Evolutionary conservation across 2,888 invertebrate species (phyloP).

Genomic region (Eupsilia transversa): DNA sequence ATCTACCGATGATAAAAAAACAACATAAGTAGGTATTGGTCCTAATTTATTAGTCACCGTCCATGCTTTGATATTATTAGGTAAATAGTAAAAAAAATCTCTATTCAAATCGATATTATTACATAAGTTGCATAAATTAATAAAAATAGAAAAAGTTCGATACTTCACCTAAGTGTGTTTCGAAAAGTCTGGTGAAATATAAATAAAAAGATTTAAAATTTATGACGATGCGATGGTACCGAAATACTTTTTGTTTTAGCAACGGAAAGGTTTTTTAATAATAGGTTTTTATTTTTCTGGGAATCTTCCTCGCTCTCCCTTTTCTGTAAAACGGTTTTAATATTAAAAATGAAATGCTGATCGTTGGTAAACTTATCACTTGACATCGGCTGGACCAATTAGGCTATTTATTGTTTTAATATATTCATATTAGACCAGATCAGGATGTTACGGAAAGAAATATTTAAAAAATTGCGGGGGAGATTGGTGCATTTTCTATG

Average conservation of each 20-base stretch:
- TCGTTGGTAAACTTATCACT: too few relatives aligned
- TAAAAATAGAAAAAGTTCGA: conserved; percentile 18
- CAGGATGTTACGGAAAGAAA: too few relatives aligned
- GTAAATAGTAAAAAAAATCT: conserved; percentile 28
- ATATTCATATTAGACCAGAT: not conserved
- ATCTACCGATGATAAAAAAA: not conserved
- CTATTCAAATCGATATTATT: conserved; percentile 38
- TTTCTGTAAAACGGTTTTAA: too few relatives aligned
- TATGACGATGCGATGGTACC: not conserved
- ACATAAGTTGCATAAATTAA: conserved; percentile 54
- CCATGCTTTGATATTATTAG: conserved; percentile 27
- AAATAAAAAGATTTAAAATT: not conserved
- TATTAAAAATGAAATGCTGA: too few relatives aligned
- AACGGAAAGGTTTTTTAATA: not conserved
- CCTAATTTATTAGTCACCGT: conserved; percentile 41
- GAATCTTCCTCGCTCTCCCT: not conserved
- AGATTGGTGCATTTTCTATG: too few relatives aligned
- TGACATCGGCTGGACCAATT: too few relatives aligned
- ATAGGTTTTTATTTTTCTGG: not conserved
- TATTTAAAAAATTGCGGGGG: too few relatives aligned
- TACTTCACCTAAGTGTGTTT: not conserved
- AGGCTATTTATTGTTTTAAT: too few relatives aligned
- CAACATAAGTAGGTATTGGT: conserved; percentile 16
- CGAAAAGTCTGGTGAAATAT: not conserved
- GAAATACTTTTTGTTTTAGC: not conserved